Evolutionary conservation across 2,888 invertebrate genomes (phyloP), one percentile per base, ranked within the genome.

Genomic region (Hirtodrosophila trivittata): DNA sequence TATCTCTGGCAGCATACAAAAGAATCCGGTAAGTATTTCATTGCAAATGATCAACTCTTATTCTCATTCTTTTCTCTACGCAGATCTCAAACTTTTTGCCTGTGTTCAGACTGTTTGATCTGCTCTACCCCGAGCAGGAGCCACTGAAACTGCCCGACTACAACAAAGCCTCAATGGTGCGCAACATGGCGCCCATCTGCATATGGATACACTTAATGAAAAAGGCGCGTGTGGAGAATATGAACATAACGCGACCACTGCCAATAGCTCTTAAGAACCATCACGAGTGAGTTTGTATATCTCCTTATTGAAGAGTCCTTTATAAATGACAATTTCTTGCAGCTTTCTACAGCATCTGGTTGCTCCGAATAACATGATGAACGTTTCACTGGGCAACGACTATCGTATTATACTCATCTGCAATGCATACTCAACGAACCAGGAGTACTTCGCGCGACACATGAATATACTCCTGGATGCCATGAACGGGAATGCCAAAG

Each of bases 201-300:
- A 98, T 98, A 89, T 98, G 98, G 98, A 97, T 98, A 89, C 98
- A 98, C 91, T 92, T 98, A 62, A 93, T 97, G 77, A 97, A 97
- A 89, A 98, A 98, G 91, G 98, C 98, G 0, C 96, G 97, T 89
- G 92, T 94, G 1, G 97, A 97, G 88, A 95, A 95, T 85, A 93
- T 94, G 66, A 95, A 94, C 72, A 94, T 97, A 87, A 93, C 94
- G 63, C 91, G 94, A 43, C 94, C 95, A 0, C 93, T 97, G 88
- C 97, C 97, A 0, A 93, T 94, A 73, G 95, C 96, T 37, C 92
- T 97, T 7, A 95, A 95, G 91, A 93, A 94, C 58, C 97, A 97
- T 88, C 94, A 96, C 86, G 96, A 97, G 94, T 96, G 92, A 14
- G 78, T 59, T 26, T 3, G 0, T 30, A 6, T 9, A 1, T 45